Evolutionary conservation across 2,113 vertebrate species (phyloP).

Genomic region (Sylvietta virens): DNA sequence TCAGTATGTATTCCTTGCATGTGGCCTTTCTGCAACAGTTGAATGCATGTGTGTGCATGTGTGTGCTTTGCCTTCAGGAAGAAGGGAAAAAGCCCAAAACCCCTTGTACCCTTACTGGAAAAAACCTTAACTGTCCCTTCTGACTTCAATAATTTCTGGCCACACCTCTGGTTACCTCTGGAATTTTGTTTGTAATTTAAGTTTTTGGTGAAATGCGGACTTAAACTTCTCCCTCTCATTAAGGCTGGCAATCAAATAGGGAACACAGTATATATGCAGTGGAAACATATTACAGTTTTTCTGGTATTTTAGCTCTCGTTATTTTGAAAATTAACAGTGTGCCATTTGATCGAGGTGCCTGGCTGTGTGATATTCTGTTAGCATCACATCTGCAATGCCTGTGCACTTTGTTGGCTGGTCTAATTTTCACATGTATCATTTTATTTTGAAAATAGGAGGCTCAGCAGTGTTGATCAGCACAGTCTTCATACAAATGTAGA

Average conservation of each 20-base stretch:
- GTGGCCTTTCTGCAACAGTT: not conserved
- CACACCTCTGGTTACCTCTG: not conserved
- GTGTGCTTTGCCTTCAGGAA: not conserved
- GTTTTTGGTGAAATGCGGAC: not conserved
- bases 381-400: not conserved
- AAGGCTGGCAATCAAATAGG: not conserved
- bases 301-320: not conserved
- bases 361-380: not conserved
- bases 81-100: rapidly evolving
- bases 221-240: not conserved
- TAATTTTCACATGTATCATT: not conserved
- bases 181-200: not conserved
- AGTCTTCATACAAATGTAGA: not conserved
- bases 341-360: not conserved
- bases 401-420: not conserved
- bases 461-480: not conserved
- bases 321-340: not conserved
- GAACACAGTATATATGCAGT: not conserved
- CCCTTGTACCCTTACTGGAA: not conserved
- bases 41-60: rapidly evolving
- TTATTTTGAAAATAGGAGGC: not conserved
- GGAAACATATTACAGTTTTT: not conserved
- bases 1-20: slow-evolving; percentile 78
- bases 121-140: not conserved
- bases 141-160: not conserved